Conservation (phyloP, 2,888 invertebrate species). For the Cenopis cana region DNA sequence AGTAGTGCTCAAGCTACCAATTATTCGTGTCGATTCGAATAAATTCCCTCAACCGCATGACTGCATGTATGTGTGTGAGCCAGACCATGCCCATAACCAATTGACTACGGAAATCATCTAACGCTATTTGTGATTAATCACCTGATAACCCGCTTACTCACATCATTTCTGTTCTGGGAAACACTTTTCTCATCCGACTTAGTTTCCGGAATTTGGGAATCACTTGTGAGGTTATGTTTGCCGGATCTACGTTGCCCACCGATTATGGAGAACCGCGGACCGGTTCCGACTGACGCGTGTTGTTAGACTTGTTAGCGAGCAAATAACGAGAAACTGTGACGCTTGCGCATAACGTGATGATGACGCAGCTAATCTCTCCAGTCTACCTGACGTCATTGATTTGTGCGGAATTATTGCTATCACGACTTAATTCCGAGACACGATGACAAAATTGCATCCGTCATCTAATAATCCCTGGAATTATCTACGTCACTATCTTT, state of each 20-base stretch:
- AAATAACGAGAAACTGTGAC: constrained; percentile 33
- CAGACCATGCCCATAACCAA: too few species aligned
- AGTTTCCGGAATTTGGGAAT: constrained; percentile 37
- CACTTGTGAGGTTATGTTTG: constrained; percentile 10
- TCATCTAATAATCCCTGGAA: constrained; percentile 10
- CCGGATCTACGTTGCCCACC: constrained; percentile 32
- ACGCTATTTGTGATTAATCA: too few species aligned
- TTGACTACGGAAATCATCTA: too few species aligned
- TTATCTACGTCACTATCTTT: constrained; percentile 4
- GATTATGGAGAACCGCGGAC: constrained; percentile 32
- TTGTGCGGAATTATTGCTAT: constrained; percentile 21
- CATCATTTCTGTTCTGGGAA: constrained; percentile 18
- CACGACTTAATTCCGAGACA: constrained; percentile 38
- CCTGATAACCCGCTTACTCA: constrained; percentile 11
- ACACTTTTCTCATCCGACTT: background rate
- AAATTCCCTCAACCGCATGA: background rate
- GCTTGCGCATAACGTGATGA: constrained; percentile 12
- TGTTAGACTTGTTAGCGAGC: constrained; percentile 29
- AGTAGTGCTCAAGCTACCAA: background rate
- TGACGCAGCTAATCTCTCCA: constrained; percentile 14
- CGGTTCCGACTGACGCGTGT: constrained; percentile 34
- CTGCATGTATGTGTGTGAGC: background rate
- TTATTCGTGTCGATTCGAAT: background rate
- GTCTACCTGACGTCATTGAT: constrained; percentile 25
- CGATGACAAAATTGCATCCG: constrained; percentile 2